Conservation (phyloP, 1,140 invertebrate genomes). For the Bombyx mandarina region DNA sequence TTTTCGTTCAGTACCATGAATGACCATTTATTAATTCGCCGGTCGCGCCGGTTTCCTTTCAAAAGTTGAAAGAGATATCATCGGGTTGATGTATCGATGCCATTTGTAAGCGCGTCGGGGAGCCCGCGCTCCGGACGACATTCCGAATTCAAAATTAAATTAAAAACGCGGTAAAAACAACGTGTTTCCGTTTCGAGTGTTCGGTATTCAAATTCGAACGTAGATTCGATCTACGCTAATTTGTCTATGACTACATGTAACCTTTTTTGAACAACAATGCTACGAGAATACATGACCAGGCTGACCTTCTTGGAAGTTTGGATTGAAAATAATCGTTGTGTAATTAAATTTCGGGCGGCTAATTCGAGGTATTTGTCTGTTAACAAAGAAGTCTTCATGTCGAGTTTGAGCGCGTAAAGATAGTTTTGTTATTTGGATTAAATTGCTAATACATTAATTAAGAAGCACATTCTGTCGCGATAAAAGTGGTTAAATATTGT, state of each 20-base stretch:
- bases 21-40: conserved; percentile 54
- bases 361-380: conserved; percentile 41
- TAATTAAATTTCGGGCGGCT: conserved; percentile 41
- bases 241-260: conserved; percentile 54
- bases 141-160: conserved; percentile 65
- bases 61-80: conserved; percentile 70
- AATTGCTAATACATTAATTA: conserved; percentile 11
- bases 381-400: conserved; percentile 17
- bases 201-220: conserved; percentile 47
- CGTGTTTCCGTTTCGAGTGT: conserved; percentile 45
- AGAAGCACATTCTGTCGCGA: conserved; percentile 10
- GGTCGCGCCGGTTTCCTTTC: conserved; percentile 45
- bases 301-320: conserved; percentile 13
- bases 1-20: conserved; percentile 14
- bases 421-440: conserved; percentile 17
- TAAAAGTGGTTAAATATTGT: conserved; percentile 17
- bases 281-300: conserved; percentile 2
- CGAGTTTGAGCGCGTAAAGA: conserved; percentile 9
- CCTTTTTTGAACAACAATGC: conserved; percentile 1
- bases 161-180: conserved; percentile 65
- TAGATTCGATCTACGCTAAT: conserved; percentile 65
- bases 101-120: conserved; percentile 65
- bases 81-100: conserved; percentile 62
- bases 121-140: conserved; percentile 44
- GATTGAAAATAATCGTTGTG: conserved; percentile 27